Evolutionary conservation across 1,140 invertebrate genomes (phyloP).

Genomic region (Zaprionus ghesquierei): DNA sequence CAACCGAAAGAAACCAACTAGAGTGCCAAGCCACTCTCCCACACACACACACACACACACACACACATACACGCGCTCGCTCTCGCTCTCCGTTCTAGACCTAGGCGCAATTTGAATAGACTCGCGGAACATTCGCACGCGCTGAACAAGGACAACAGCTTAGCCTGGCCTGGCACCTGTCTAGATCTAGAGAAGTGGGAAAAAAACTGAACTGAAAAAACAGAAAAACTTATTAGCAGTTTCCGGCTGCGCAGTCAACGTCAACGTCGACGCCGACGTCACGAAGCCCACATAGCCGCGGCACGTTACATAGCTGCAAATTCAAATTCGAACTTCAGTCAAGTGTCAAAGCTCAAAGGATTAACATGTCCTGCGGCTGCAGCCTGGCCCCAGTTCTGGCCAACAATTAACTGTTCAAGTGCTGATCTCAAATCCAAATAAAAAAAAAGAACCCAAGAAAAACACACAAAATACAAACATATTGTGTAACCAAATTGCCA

Average conservation of each 20-base stretch:
- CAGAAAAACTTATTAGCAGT: constrained; percentile 41
- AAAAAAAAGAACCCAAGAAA: background rate
- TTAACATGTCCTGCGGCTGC: constrained; percentile 75
- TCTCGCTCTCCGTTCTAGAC: background rate
- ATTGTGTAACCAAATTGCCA: background rate
- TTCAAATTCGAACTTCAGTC: constrained; percentile 81
- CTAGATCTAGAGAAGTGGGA: constrained; percentile 63
- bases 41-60: constrained; percentile 19
- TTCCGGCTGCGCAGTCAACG: constrained; percentile 43
- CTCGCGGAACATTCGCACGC: constrained; percentile 12
- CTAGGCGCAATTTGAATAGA: constrained; percentile 33
- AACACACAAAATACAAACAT: background rate
- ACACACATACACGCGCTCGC: background rate
- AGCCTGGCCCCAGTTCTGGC: background rate
- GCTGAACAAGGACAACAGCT: constrained; percentile 60
- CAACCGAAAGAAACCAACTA: constrained; percentile 31
- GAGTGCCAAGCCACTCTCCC: background rate
- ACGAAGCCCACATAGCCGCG: constrained; percentile 6
- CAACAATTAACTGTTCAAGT: constrained; percentile 25
- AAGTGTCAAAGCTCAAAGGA: constrained; percentile 81
- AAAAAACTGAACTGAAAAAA: constrained; percentile 24
- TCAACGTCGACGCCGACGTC: constrained; percentile 27
- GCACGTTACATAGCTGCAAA: constrained; percentile 69
- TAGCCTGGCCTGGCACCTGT: constrained; percentile 57
- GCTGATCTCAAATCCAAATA: constrained; percentile 4